Conservation (phyloP, 53 echinoderm and acorn worm species). For the Holothuria leucospilota region DNA sequence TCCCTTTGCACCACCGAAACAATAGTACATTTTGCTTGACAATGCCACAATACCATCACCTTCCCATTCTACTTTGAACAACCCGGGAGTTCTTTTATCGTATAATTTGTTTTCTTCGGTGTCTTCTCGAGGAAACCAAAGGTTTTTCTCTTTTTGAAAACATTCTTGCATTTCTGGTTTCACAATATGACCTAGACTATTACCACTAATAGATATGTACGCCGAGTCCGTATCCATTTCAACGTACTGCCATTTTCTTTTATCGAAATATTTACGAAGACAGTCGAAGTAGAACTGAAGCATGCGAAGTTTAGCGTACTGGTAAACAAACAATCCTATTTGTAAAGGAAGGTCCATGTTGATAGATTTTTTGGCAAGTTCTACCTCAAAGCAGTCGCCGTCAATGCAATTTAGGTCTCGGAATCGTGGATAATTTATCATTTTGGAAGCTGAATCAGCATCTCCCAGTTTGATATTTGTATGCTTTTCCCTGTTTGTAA, state of each 20-base stretch:
- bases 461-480: constrained; percentile 24
- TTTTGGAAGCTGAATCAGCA: constrained; percentile 2
- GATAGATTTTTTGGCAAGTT: constrained; percentile 38
- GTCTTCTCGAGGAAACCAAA: constrained; percentile 54
- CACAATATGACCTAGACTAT: constrained; percentile 26
- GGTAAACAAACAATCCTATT: constrained; percentile 74
- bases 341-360: constrained; percentile 59
- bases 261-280: constrained; percentile 52
- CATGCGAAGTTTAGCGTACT: constrained; percentile 69
- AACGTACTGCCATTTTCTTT: constrained; percentile 24
- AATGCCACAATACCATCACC: constrained; percentile 73
- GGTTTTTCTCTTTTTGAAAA: background rate
- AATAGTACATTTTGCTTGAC: constrained; percentile 65
- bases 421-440: constrained; percentile 28
- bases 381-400: constrained; percentile 44
- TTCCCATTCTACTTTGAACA: constrained; percentile 80
- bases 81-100: constrained; percentile 73
- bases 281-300: constrained; percentile 71
- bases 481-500: constrained; percentile 52
- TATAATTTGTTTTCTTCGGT: constrained; percentile 37
- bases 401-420: constrained; percentile 37
- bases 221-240: constrained; percentile 78
- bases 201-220: constrained; percentile 59
- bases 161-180: constrained; percentile 12
- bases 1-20: constrained; percentile 30